A percentile compares a stretch with the other conserved stretches of the same genome.
These are phyloP conservation scores for Rousettus madagascariensis DNA, from an alignment of 2,797 vertebrate species.

Conservation along the genomic window DNA sequence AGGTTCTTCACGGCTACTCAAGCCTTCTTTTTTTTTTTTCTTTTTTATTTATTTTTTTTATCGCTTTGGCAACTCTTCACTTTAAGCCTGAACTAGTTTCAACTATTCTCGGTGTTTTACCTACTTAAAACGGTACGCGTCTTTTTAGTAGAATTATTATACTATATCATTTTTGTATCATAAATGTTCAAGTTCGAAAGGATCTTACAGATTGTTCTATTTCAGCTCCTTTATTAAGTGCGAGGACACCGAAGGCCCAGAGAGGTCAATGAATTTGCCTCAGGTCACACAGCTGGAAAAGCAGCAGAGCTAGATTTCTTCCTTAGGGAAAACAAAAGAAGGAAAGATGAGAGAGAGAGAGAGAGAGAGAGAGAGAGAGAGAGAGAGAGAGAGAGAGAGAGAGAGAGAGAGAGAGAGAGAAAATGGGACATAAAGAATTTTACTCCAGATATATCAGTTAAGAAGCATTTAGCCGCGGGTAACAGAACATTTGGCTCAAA, in stretches of 20 bases:
- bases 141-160: background rate
- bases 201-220: background rate
- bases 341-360: background rate
- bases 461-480: background rate
- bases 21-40: background rate
- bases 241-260: background rate
- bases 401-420: no score
- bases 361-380: no score
- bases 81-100: conserved; percentile 22
- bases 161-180: background rate
- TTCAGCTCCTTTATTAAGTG: background rate
- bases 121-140: background rate
- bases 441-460: background rate
- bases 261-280: background rate
- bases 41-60: background rate
- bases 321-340: background rate
- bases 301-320: background rate
- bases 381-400: background rate
- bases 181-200: background rate
- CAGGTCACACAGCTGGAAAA: background rate
- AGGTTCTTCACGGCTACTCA: background rate
- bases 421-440: no score
- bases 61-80: conserved; percentile 29
- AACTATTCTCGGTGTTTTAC: conserved; percentile 41
- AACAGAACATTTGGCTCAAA: background rate